Conservation (phyloP, 2,113 vertebrate genomes). For the Boulengeromyrus knoepffleri region DNA sequence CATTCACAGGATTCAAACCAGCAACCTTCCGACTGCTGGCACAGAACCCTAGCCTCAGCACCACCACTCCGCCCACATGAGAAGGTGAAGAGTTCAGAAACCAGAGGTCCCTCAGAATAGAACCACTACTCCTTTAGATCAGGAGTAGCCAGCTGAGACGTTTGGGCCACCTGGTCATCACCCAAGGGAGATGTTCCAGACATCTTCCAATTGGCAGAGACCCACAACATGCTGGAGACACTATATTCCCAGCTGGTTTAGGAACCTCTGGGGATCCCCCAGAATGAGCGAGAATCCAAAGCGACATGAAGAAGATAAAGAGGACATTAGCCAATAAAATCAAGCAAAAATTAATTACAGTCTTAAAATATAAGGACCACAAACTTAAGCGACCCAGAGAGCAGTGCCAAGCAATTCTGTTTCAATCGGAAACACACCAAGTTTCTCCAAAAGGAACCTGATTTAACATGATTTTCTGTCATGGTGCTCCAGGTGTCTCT, state of each 20-base stretch:
- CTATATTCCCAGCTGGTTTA: background rate
- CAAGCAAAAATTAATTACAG: background rate
- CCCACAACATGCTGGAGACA: background rate
- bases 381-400: background rate
- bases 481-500: background rate
- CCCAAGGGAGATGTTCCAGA: background rate
- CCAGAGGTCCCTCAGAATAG: background rate
- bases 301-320: background rate
- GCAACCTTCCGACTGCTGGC: too few relatives aligned
- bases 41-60: too few relatives aligned
- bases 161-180: background rate
- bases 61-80: background rate
- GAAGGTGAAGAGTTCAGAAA: background rate
- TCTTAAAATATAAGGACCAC: background rate
- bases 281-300: background rate
- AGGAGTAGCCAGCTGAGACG: background rate
- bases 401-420: background rate
- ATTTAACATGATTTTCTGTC: background rate
- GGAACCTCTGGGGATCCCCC: background rate
- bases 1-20: too few relatives aligned
- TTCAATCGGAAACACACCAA: background rate
- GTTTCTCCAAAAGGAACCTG: background rate
- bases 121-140: background rate
- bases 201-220: background rate
- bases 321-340: background rate